These are phyloP conservation scores for Chrysolophus pictus DNA, from an alignment of 2,797 vertebrate species.

Conservation along the genomic window DNA sequence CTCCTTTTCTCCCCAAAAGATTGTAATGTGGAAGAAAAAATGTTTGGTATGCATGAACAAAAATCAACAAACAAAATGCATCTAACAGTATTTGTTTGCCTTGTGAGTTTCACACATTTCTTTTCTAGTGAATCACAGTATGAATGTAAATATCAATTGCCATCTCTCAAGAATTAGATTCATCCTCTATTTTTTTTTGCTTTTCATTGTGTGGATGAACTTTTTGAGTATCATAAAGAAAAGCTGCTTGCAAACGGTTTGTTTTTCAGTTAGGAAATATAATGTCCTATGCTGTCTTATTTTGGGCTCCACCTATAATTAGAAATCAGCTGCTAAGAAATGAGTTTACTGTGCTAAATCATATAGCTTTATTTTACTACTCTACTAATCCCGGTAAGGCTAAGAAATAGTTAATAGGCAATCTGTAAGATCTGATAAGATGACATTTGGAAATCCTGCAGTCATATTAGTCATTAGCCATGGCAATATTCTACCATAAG, in stretches of 20 bases:
- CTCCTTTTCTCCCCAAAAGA: slow-evolving; percentile 17
- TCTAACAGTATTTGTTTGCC: slow-evolving; percentile 20
- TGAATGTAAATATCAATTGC: slow-evolving; percentile 26
- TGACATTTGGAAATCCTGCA: slow-evolving; percentile 66
- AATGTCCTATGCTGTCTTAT: neutral
- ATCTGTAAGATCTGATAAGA: slow-evolving; percentile 31
- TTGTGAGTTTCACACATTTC: slow-evolving; percentile 21
- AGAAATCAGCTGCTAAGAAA: slow-evolving; percentile 35
- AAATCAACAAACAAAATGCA: neutral
- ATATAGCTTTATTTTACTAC: neutral
- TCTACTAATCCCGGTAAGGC: neutral
- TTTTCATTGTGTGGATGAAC: slow-evolving; percentile 2
- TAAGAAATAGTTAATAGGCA: slow-evolving; percentile 43
- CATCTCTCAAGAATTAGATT: slow-evolving; percentile 30
- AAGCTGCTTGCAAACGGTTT: slow-evolving; percentile 15
- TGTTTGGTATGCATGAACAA: neutral
- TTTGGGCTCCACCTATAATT: slow-evolving; percentile 12
- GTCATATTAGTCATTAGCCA: slow-evolving; percentile 64
- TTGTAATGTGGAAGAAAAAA: neutral
- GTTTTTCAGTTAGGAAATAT: neutral
- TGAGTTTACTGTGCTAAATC: slow-evolving; percentile 22
- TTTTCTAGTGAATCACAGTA: slow-evolving; percentile 27
- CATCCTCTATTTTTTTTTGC: slow-evolving; percentile 23
- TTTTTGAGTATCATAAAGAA: neutral
- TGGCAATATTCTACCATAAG: slow-evolving; percentile 70